These are phyloP conservation scores for Phaedon cochleariae DNA, from an alignment of 2,888 invertebrate genomes.

Conservation along the genomic window DNA sequence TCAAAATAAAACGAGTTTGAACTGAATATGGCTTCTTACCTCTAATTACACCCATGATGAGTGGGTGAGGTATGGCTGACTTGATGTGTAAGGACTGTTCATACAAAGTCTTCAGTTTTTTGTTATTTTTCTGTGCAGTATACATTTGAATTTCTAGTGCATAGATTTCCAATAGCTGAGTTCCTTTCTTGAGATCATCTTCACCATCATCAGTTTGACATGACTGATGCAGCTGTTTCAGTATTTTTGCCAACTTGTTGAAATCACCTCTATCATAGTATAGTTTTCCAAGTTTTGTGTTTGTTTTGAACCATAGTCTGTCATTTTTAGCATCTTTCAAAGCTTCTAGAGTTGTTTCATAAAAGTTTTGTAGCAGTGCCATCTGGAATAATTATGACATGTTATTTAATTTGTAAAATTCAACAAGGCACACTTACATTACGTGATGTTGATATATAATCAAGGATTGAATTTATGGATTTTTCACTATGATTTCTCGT, in stretches of 20 bases:
- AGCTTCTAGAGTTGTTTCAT: conserved; percentile 94
- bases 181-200: conserved; percentile 97
- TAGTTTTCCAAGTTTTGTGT: conserved; percentile 97
- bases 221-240: conserved; percentile 96
- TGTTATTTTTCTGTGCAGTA: conserved; percentile 99
- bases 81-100: conserved; percentile 99
- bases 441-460: conserved; percentile 99
- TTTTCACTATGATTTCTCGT: conserved; percentile 99
- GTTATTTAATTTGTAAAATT: not conserved
- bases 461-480: conserved; percentile 98
- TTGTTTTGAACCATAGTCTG: conserved; percentile 99
- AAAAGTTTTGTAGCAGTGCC: conserved; percentile 97
- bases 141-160: conserved; percentile 99
- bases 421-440: conserved; percentile 74
- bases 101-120: conserved; percentile 94
- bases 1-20: not conserved
- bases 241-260: conserved; percentile 91
- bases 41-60: conserved; percentile 99
- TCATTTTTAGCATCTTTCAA: conserved; percentile 98
- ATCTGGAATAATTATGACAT: conserved; percentile 69
- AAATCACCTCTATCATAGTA: conserved; percentile 97
- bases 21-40: conserved; percentile 64
- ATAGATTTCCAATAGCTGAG: conserved; percentile 97
- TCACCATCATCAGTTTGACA: conserved; percentile 99
- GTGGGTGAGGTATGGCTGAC: conserved; percentile 99